phyloP scores from a whole-genome alignment of 2,888 invertebrate species.

The Ennomos erosarius region DNA sequence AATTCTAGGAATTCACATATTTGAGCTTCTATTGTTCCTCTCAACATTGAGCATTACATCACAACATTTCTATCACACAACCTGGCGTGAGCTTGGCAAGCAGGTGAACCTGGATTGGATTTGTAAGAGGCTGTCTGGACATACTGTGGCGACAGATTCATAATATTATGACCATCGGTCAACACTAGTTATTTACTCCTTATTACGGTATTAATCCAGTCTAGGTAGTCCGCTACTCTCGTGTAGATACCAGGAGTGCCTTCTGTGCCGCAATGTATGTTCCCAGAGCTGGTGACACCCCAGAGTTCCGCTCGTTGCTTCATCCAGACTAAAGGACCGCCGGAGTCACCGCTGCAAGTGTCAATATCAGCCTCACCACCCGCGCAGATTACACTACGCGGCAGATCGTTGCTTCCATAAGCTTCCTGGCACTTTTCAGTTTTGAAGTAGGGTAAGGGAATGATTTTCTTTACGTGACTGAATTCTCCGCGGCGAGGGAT shows the following conservation, averaged over 20 bases:
- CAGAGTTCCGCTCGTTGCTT: constrained; percentile 50
- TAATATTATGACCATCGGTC: too few relatives aligned
- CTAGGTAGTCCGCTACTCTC: constrained; percentile 53
- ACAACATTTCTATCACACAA: too few relatives aligned
- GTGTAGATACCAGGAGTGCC: constrained; percentile 63
- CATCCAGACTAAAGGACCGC: constrained; percentile 59
- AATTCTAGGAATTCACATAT: too few relatives aligned
- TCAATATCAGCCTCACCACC: constrained; percentile 59
- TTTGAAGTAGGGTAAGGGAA: constrained; percentile 54
- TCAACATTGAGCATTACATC: too few relatives aligned
- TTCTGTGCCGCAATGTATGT: constrained; percentile 52
- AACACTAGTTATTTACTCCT: neutral
- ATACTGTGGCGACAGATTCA: too few relatives aligned
- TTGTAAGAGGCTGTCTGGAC: too few relatives aligned
- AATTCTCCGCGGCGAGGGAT: constrained; percentile 44
- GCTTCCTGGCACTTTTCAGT: constrained; percentile 44
- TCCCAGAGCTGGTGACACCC: constrained; percentile 62
- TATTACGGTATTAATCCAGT: constrained; percentile 52
- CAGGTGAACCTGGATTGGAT: too few relatives aligned
- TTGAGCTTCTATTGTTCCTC: too few relatives aligned
- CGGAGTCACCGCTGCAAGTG: constrained; percentile 67
- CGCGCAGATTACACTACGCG: constrained; percentile 58
- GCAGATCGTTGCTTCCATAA: constrained; percentile 45
- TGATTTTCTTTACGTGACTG: constrained; percentile 57
- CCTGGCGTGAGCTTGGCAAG: too few relatives aligned